Conservation (phyloP, 2,888 invertebrate genomes). For the Poecilobothrus nobilitatus region DNA sequence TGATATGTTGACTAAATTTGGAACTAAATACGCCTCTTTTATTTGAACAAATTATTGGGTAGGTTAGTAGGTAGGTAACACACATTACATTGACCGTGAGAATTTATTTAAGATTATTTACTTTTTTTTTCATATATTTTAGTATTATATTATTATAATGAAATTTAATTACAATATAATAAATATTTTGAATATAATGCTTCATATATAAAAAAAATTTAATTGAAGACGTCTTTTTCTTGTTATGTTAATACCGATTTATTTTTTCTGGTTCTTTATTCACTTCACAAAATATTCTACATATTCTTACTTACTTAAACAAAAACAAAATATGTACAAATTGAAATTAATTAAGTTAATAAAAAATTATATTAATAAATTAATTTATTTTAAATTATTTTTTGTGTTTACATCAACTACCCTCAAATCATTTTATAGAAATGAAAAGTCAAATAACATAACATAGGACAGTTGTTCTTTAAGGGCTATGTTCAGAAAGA, state of each 20-base stretch:
- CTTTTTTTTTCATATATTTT: too few relatives aligned
- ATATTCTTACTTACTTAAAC: not conserved
- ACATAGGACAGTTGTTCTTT: not conserved
- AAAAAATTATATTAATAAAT: not conserved
- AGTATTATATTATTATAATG: too few relatives aligned
- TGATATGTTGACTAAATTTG: not conserved
- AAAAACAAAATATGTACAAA: not conserved
- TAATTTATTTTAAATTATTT: not conserved
- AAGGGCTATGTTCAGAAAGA: not conserved
- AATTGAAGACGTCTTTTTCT: not conserved
- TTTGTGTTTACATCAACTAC: not conserved
- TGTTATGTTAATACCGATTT: not conserved
- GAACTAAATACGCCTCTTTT: not conserved
- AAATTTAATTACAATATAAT: too few relatives aligned
- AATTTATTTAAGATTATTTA: too few relatives aligned
- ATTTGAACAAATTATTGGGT: not conserved
- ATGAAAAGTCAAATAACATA: not conserved
- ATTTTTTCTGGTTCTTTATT: too few relatives aligned
- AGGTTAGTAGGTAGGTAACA: not conserved
- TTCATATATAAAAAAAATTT: not conserved
- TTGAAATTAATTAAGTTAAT: not conserved
- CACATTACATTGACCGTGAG: not conserved
- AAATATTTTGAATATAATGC: too few relatives aligned
- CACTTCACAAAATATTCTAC: too few relatives aligned
- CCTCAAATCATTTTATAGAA: not conserved